Base-by-base conservation (phyloP, 2,797 vertebrate species). In the Poecilia wingei region DNA sequence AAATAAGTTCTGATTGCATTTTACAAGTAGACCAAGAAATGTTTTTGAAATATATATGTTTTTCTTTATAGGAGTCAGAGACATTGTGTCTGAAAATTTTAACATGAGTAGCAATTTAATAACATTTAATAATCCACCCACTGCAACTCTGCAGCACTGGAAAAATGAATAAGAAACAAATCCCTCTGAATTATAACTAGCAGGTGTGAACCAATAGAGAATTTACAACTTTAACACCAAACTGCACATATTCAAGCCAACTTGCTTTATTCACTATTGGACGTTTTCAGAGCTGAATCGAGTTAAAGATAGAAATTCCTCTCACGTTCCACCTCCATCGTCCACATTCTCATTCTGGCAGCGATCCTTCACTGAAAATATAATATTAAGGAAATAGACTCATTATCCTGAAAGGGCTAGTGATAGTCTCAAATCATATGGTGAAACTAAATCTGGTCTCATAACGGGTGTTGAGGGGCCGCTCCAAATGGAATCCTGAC, bases 401-500 rank as follows among this genome's bases (percentile, higher is more conserved):
- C 72, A 79, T 84, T 83, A 81, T 81, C 39, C 22, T 66, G 61
- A 55, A 79, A 76, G 47, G 80, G 64, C 77, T 83, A 68, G 77
- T 73, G 77, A 80, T 77, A 39, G 71, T 69, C 25, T 82, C 76
- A 45, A 75, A 75, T 83, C 79, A 39, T 79, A 78, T 70, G 31
- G n/a, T 79, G 83, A 76, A 84, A 74, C 79, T 84, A 79, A 82
- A 87, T 79, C 49, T 69, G 47, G 73, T 76, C 69, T 74, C 47
- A 47, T 77, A 81, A 81, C 80, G 16, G 71, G 45, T 47, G 33
- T 51, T 47, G 69, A 79, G 82, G 71, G 82, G 86, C 72, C 70
- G 36, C 69, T 76, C 47, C 46, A 77, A 69, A 78, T 45, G 41
- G 47, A 74, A 69, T 57, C 78, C 75, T 46, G 33, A 75, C 80